A percentile compares a stretch with the other conserved stretches of the same genome.
Conservation (phyloP, 2,113 vertebrate genomes). For the Erinaceus europaeus region DNA sequence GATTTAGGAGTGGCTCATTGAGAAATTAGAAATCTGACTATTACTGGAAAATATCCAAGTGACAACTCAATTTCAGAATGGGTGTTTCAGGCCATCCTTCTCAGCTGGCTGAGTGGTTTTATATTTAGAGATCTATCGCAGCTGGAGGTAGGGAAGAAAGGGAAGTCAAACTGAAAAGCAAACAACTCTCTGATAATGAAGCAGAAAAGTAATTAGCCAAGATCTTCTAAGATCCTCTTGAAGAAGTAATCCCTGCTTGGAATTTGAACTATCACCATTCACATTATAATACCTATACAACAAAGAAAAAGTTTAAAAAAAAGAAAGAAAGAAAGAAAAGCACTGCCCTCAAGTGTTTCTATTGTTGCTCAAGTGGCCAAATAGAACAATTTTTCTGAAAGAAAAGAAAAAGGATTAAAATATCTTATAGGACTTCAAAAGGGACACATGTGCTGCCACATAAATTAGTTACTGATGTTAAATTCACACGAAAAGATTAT, state of each 20-base stretch:
- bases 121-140: conserved; percentile 51
- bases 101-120: conserved; percentile 61
- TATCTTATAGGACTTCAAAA: conserved; percentile 25
- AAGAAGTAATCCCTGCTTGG: conserved; percentile 56
- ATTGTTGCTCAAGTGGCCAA: conserved; percentile 7
- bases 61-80: neutral
- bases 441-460: neutral
- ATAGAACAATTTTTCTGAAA: neutral
- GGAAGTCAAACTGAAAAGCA: conserved; percentile 71
- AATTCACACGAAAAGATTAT: neutral
- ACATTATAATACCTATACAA: conserved; percentile 5
- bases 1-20: neutral
- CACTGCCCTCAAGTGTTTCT: conserved; percentile 33
- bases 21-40: neutral
- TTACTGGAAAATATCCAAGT: neutral
- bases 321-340: too few relatives aligned
- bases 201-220: conserved; percentile 68
- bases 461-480: neutral
- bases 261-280: conserved; percentile 7
- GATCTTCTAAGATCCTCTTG: conserved; percentile 60
- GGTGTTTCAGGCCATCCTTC: conserved; percentile 61
- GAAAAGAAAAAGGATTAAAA: neutral
- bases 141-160: neutral
- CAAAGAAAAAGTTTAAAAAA: conserved; percentile 34
- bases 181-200: conserved; percentile 76